phyloP scores from a whole-genome alignment of 2,797 vertebrate species.

The Tangara arthus region DNA sequence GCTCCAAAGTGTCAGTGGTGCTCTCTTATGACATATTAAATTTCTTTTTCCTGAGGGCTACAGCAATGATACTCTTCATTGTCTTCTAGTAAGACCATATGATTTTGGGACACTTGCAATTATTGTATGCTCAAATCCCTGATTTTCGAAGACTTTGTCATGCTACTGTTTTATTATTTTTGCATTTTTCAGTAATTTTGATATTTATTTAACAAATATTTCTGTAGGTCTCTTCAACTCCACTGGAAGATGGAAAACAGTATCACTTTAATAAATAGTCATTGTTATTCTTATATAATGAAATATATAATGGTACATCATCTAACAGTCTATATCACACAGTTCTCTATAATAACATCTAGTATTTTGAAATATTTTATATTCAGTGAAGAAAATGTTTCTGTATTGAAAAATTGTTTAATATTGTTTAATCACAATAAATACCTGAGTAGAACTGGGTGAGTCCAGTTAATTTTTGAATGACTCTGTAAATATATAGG shows the following conservation, averaged over 20 bases:
- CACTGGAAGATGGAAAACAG: background rate
- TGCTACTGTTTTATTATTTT: background rate
- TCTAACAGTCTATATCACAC: background rate
- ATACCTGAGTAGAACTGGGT: background rate
- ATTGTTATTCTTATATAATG: background rate
- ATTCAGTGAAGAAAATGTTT: background rate
- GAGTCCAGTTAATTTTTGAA: background rate
- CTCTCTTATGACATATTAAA: background rate
- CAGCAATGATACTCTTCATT: background rate
- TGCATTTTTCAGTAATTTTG: background rate
- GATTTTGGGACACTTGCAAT: background rate
- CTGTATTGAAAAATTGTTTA: background rate
- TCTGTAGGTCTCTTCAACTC: background rate
- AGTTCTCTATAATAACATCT: background rate
- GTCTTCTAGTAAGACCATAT: background rate
- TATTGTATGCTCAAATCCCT: background rate
- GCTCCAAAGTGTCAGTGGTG: background rate
- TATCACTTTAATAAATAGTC: background rate
- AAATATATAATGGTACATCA: background rate
- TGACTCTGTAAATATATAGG: background rate
- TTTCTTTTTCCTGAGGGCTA: background rate
- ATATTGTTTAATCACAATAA: background rate
- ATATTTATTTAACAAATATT: background rate
- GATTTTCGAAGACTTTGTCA: background rate
- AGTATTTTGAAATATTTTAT: background rate